A percentile compares a stretch with the other conserved stretches of the same genome.
phyloP scores from a whole-genome alignment of 64 coral and sea anemone species.

The Astreopora myriophthalma region DNA sequence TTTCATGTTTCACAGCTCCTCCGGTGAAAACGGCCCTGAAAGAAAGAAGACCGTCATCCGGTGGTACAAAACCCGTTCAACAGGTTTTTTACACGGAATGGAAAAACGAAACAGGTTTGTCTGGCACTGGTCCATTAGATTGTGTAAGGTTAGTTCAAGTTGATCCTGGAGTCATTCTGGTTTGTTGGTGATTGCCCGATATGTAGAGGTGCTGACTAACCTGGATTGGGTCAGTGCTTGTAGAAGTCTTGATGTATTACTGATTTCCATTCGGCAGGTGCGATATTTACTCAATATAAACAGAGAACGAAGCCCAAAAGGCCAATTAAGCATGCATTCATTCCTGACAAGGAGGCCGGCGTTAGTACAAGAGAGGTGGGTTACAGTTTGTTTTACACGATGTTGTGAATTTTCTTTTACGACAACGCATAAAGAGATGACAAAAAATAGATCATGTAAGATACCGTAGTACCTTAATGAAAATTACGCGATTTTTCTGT shows the following conservation, averaged over 20 bases:
- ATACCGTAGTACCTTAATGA: too few species aligned
- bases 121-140: neutral
- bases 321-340: slow-evolving; percentile 79
- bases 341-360: slow-evolving; percentile 90
- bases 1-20: slow-evolving; percentile 47
- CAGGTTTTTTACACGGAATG: slow-evolving; percentile 94
- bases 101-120: slow-evolving; percentile 89
- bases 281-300: slow-evolving; percentile 81
- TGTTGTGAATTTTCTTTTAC: neutral
- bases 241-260: neutral
- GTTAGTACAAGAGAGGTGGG: slow-evolving; percentile 87
- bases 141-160: too few species aligned
- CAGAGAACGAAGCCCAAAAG: slow-evolving; percentile 67
- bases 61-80: slow-evolving; percentile 61
- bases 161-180: too few species aligned
- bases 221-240: neutral
- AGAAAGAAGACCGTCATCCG: slow-evolving; percentile 58
- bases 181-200: too few species aligned
- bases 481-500: too few species aligned
- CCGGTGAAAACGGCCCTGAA: slow-evolving; percentile 65
- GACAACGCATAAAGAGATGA: too few species aligned
- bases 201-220: too few species aligned
- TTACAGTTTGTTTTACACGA: neutral
- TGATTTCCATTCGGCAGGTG: slow-evolving; percentile 56
- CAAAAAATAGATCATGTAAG: too few species aligned